Evolutionary conservation across 2,797 vertebrate genomes (phyloP).

Genomic region (Nothura maculosa): DNA sequence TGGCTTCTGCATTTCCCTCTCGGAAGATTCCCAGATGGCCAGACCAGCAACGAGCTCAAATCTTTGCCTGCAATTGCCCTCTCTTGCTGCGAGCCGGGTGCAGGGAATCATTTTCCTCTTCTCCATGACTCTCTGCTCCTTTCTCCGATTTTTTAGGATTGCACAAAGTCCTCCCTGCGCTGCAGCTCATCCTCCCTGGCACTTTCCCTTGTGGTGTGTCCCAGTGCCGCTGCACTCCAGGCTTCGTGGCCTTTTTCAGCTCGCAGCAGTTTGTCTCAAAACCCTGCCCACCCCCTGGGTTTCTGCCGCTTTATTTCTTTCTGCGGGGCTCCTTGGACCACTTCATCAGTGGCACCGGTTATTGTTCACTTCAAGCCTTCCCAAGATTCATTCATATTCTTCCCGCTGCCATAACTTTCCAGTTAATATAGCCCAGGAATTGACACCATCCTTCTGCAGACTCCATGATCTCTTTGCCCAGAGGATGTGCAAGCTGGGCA

Average conservation of each 20-base stretch:
- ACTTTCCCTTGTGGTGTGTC: slow-evolving; percentile 20
- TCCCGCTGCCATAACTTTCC: slow-evolving; percentile 20
- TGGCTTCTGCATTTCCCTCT: not conserved
- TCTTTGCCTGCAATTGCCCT: not conserved
- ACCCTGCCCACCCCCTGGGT: not conserved
- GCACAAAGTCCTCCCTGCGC: slow-evolving; percentile 67
- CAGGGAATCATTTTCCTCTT: slow-evolving; percentile 57
- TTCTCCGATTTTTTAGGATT: slow-evolving; percentile 48
- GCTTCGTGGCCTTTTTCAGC: not conserved
- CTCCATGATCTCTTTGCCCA: not conserved
- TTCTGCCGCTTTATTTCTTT: not conserved
- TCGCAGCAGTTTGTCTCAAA: slow-evolving; percentile 5
- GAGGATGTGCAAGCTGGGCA: not conserved
- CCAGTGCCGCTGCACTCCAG: not conserved
- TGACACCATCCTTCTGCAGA: slow-evolving; percentile 5
- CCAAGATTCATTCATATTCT: slow-evolving; percentile 5
- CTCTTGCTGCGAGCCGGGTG: not conserved
- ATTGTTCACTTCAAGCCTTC: not conserved
- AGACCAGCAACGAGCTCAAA: not conserved
- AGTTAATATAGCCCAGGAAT: not conserved
- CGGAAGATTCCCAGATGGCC: not conserved
- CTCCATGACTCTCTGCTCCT: slow-evolving; percentile 44
- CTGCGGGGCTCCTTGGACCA: not conserved
- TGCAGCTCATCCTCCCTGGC: slow-evolving; percentile 47
- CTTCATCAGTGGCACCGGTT: not conserved